Conservation (phyloP, 2,797 vertebrate genomes). For the Protonibea diacanthus region DNA sequence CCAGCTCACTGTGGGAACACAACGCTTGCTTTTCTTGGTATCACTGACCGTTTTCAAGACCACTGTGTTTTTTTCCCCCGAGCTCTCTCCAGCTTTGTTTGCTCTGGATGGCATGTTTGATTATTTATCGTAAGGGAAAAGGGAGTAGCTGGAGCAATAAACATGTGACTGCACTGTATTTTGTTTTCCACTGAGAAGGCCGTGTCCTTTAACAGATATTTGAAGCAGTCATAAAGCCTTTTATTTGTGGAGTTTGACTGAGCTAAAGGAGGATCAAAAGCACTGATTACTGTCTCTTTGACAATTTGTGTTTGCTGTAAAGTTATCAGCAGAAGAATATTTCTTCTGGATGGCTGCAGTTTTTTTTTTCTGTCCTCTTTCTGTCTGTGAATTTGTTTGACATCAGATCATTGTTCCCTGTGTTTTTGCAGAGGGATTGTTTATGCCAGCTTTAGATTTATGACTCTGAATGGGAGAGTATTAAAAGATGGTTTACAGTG, state of each 20-base stretch:
- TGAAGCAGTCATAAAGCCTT: constrained; percentile 89
- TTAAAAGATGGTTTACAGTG: constrained; percentile 56
- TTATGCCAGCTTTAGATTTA: constrained; percentile 41
- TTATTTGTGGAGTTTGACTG: constrained; percentile 87
- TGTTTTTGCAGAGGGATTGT: constrained; percentile 49
- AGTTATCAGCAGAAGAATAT: constrained; percentile 71
- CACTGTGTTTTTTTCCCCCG: constrained; percentile 86
- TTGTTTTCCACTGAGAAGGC: constrained; percentile 96
- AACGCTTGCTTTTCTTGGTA: constrained; percentile 94
- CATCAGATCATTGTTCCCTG: constrained; percentile 67
- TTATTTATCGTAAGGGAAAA: constrained; percentile 98
- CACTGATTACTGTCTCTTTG: constrained; percentile 61
- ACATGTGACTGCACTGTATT: constrained; percentile 95
- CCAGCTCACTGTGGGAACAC: constrained; percentile 92
- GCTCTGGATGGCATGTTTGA: constrained; percentile 98
- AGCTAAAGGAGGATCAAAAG: constrained; percentile 85
- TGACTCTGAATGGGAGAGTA: constrained; percentile 33
- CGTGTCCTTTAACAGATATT: constrained; percentile 92
- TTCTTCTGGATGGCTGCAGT: constrained; percentile 57
- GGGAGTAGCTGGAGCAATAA: constrained; percentile 96
- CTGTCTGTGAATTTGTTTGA: constrained; percentile 68
- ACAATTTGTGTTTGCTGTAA: constrained; percentile 66
- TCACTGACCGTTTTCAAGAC: constrained; percentile 91
- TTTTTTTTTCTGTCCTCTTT: constrained; percentile 35
- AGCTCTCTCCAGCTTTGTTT: constrained; percentile 93